Evolutionary conservation across 2,797 vertebrate species (phyloP).

Genomic region (Diplodus sargus): DNA sequence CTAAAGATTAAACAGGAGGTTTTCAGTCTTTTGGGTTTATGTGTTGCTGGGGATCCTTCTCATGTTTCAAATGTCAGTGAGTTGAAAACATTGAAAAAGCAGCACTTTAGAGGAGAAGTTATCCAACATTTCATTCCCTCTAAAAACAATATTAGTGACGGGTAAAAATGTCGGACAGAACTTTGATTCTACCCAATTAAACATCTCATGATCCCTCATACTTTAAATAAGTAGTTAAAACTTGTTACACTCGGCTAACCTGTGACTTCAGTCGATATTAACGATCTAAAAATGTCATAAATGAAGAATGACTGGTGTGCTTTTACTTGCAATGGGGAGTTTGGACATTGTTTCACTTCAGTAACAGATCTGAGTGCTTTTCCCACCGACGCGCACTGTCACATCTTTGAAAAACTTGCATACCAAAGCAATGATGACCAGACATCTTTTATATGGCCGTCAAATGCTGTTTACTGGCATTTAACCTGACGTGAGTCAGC

Average conservation of each 20-base stretch:
- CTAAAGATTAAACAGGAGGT: not conserved
- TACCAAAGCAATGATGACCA: not conserved
- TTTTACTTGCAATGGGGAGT: not conserved
- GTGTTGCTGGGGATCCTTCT: too few species aligned
- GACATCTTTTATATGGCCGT: slow-evolving; percentile 5
- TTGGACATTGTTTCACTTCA: not conserved
- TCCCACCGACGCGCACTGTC: not conserved
- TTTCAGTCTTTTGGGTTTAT: too few species aligned
- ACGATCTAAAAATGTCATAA: too few species aligned
- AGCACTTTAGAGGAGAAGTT: too few species aligned
- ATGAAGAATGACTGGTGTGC: not conserved
- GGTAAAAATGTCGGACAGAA: not conserved
- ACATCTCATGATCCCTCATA: not conserved
- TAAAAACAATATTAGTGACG: too few species aligned
- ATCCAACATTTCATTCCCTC: too few species aligned
- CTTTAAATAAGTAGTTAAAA: not conserved
- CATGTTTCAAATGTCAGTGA: too few species aligned
- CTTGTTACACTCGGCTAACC: too few species aligned
- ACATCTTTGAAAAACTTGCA: not conserved
- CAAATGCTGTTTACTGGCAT: not conserved
- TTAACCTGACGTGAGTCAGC: slow-evolving; percentile 16
- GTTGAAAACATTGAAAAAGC: too few species aligned
- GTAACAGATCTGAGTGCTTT: not conserved
- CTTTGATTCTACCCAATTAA: not conserved
- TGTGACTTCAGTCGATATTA: too few species aligned